A percentile compares a stretch with the other conserved stretches of the same genome.
Conservation (phyloP, 2,113 vertebrate genomes). For the Cairina moschata region DNA sequence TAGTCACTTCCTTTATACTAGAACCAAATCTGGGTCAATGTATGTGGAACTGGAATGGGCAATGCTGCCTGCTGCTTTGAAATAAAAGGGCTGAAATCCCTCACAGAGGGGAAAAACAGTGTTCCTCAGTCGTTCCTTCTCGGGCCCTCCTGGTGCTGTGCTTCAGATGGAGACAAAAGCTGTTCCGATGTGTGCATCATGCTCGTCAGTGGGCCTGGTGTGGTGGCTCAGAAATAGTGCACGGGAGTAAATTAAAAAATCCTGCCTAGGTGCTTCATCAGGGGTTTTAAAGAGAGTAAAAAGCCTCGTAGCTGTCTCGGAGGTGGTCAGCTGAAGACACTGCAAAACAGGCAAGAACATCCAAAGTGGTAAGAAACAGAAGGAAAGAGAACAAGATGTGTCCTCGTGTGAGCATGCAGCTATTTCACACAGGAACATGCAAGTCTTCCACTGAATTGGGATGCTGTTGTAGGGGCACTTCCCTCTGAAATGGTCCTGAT, state of each 20-base stretch:
- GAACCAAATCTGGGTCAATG: not conserved
- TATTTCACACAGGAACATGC: not conserved
- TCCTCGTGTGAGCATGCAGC: not conserved
- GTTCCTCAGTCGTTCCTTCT: not conserved
- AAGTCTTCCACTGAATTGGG: not conserved
- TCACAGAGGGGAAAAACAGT: not conserved
- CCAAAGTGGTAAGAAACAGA: not conserved
- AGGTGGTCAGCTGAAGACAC: not conserved
- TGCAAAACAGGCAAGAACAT: not conserved
- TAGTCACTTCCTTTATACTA: not conserved
- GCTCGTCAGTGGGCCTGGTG: not conserved
- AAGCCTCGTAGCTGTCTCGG: not conserved
- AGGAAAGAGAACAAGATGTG: not conserved
- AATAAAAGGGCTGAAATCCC: not conserved
- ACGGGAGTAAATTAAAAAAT: not conserved
- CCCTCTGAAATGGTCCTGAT: constrained; percentile 17
- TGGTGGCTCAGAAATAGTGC: not conserved
- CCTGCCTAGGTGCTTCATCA: not conserved
- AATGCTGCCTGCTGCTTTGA: no score
- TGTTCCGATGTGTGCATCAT: not conserved
- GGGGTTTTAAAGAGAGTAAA: not conserved
- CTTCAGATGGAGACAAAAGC: not conserved
- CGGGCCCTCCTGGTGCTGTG: not conserved
- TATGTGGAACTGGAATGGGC: no score
- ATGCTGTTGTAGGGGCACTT: not conserved